Conservation (phyloP, 2,797 vertebrate species). For the Tenualosa ilisha region DNA sequence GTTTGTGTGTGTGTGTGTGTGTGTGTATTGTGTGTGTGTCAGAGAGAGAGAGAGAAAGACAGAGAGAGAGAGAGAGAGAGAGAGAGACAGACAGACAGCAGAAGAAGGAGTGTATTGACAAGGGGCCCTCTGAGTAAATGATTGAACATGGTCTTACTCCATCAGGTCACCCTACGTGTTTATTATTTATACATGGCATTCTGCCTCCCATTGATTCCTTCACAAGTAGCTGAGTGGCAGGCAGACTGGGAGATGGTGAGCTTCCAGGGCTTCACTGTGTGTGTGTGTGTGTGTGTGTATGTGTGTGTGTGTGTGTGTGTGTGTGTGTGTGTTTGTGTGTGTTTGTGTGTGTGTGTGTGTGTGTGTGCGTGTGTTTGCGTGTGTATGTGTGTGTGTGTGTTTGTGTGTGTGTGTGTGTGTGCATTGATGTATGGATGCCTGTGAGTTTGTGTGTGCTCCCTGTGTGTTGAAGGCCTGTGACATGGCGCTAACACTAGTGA, state of each 20-base stretch:
- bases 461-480: too few species aligned
- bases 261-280: neutral
- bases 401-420: neutral
- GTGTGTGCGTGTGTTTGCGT: neutral
- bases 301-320: neutral
- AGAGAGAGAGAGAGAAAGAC: neutral
- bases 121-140: neutral
- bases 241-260: neutral
- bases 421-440: neutral
- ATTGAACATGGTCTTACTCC: constrained; percentile 21
- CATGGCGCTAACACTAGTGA: too few species aligned
- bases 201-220: constrained; percentile 11
- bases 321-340: neutral
- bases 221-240: constrained; percentile 17
- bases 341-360: neutral
- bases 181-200: constrained; percentile 31
- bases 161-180: constrained; percentile 14
- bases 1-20: too few species aligned
- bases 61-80: neutral
- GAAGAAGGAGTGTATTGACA: neutral
- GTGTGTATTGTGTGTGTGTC: neutral
- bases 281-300: neutral
- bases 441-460: neutral
- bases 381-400: neutral
- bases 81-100: neutral